These are phyloP conservation scores for Muntiacus reevesi DNA, from an alignment of 2,113 vertebrate species.

Conservation along the genomic window DNA sequence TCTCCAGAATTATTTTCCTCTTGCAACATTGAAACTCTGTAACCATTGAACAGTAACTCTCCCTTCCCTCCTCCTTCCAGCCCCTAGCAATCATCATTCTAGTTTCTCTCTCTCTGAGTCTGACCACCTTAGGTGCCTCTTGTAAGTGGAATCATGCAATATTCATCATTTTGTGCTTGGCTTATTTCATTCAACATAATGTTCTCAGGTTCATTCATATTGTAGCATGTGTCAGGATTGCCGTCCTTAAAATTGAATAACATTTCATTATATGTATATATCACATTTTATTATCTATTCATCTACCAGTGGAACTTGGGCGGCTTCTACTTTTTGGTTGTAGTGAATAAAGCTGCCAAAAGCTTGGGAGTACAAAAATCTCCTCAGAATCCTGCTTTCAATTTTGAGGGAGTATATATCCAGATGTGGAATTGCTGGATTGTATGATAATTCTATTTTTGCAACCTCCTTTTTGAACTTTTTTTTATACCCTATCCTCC, in stretches of 20 bases:
- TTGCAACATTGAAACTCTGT: background rate
- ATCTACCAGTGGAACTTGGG: background rate
- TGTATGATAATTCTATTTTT: background rate
- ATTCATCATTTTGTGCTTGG: background rate
- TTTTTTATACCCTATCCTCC: background rate
- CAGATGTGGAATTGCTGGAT: background rate
- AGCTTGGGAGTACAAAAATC: background rate
- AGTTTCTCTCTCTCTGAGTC: background rate
- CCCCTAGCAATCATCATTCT: background rate
- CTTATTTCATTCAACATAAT: background rate
- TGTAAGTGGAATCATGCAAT: background rate
- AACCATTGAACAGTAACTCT: background rate
- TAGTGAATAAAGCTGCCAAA: background rate
- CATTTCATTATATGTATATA: background rate
- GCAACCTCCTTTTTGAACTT: background rate
- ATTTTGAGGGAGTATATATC: background rate
- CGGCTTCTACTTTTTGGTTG: background rate
- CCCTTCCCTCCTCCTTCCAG: no score
- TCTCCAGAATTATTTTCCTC: background rate
- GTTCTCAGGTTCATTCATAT: background rate
- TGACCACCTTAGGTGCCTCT: background rate
- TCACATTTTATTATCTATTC: background rate
- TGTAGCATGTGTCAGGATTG: background rate
- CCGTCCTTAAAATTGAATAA: background rate
- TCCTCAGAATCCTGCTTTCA: background rate